These are phyloP conservation scores for Sebastes taczanowskii DNA, from an alignment of 2,797 vertebrate genomes.

Conservation along the genomic window DNA sequence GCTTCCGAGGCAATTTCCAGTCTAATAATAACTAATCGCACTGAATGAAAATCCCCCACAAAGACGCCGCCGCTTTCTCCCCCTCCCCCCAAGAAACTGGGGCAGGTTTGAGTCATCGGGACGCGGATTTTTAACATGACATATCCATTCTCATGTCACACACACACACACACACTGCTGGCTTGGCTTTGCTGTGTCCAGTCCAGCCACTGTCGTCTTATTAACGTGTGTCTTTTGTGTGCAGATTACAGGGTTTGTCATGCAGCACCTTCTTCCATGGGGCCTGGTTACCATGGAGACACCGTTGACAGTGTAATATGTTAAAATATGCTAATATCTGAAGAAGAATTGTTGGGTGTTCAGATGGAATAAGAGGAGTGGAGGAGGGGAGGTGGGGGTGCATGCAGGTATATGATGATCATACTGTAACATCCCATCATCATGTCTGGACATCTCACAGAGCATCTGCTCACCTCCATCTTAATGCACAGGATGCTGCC, in stretches of 20 bases:
- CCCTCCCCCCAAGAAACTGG: constrained; percentile 48
- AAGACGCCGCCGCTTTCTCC: constrained; percentile 60
- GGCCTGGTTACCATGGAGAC: constrained; percentile 71
- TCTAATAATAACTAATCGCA: constrained; percentile 94
- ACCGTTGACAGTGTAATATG: constrained; percentile 43
- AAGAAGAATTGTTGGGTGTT: constrained; percentile 13
- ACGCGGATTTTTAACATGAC: constrained; percentile 6
- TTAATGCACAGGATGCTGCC: constrained; percentile 35
- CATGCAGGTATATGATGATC: constrained; percentile 30
- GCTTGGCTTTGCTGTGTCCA: constrained; percentile 8
- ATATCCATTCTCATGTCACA: background rate
- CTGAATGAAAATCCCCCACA: constrained; percentile 82
- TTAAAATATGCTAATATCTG: constrained; percentile 47
- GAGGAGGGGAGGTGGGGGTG: background rate
- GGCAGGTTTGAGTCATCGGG: constrained; percentile 45
- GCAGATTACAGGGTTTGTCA: constrained; percentile 14
- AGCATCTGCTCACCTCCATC: constrained; percentile 16
- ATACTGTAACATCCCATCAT: constrained; percentile 14
- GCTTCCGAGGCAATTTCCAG: constrained; percentile 86
- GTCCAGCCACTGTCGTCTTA: constrained; percentile 29
- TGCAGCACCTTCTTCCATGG: constrained; percentile 39
- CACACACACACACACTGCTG: background rate
- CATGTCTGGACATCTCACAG: constrained; percentile 40
- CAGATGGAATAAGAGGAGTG: background rate
- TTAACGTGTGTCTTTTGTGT: constrained; percentile 12